phyloP scores from a whole-genome alignment of 2,888 invertebrate species.

The Cryptocephalus moraei region DNA sequence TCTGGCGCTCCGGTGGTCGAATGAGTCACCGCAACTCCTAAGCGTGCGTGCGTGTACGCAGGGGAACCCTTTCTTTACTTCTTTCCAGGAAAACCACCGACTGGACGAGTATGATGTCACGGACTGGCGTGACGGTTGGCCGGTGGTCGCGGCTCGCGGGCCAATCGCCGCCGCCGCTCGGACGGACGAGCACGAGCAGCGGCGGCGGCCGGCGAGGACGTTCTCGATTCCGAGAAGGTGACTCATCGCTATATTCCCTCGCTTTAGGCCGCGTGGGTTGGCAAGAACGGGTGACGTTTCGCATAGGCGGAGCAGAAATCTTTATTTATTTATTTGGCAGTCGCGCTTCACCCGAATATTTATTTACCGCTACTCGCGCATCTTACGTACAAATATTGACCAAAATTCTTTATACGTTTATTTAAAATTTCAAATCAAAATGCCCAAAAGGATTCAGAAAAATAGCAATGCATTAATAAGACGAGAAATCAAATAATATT shows the following conservation, averaged over 20 bases:
- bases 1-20: constrained; percentile 7
- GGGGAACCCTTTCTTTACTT: constrained; percentile 34
- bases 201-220: constrained; percentile 8
- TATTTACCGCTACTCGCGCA: too few relatives aligned
- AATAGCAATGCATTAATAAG: too few relatives aligned
- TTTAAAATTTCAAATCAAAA: too few relatives aligned
- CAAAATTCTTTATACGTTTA: too few relatives aligned
- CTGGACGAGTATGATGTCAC: constrained; percentile 33
- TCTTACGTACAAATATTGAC: too few relatives aligned
- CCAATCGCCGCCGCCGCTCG: constrained; percentile 10
- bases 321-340: too few relatives aligned
- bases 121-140: constrained; percentile 34
- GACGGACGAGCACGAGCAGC: constrained; percentile 6
- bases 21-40: constrained; percentile 26
- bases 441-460: too few relatives aligned
- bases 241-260: constrained; percentile 8
- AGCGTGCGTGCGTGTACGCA: constrained; percentile 7
- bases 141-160: constrained; percentile 11
- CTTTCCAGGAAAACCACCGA: constrained; percentile 29
- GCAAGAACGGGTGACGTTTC: background rate
- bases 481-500: too few relatives aligned
- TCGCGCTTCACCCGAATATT: too few relatives aligned
- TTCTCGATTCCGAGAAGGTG: constrained; percentile 4
- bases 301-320: background rate
- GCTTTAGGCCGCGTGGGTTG: constrained; percentile 8